Evolutionary conservation across 1,140 invertebrate genomes (phyloP).

Genomic region (Drosophila bifasciata): DNA sequence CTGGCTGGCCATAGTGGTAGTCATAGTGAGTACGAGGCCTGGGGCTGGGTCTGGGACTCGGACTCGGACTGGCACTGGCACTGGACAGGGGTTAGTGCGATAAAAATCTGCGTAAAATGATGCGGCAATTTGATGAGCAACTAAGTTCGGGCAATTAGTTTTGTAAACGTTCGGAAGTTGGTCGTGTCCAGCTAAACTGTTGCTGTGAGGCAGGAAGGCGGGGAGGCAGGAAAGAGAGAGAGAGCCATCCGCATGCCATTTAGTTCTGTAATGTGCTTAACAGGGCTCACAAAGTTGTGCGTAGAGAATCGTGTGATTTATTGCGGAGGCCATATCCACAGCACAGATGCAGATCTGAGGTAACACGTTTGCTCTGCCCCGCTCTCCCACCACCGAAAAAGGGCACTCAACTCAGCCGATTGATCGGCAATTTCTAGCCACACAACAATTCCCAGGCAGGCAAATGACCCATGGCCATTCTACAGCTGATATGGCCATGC

Average conservation of each 20-base stretch:
- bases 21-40: conserved; percentile 22
- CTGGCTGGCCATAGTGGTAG: background rate
- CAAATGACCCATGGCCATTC: conserved; percentile 33
- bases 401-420: background rate
- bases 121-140: conserved; percentile 80
- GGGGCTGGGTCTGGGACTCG: background rate
- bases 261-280: conserved; percentile 17
- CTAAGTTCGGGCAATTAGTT: conserved; percentile 78
- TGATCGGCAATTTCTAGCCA: conserved; percentile 21
- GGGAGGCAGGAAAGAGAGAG: too few relatives aligned
- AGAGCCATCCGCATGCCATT: conserved; percentile 11
- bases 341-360: conserved; percentile 3
- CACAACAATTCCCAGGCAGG: conserved; percentile 34
- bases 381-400: too few relatives aligned
- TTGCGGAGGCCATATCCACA: background rate
- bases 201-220: conserved; percentile 26
- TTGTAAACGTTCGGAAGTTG: conserved; percentile 44
- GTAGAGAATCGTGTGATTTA: conserved; percentile 19
- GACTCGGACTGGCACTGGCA: background rate
- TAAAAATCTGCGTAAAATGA: conserved; percentile 81
- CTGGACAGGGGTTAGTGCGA: conserved; percentile 38
- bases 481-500: conserved; percentile 18
- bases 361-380: too few relatives aligned
- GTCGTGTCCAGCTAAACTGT: conserved; percentile 45
- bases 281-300: background rate